Evolutionary conservation across 2,888 invertebrate genomes (phyloP), one percentile per base, ranked within the genome.

Genomic region (Dryobota labecula): DNA sequence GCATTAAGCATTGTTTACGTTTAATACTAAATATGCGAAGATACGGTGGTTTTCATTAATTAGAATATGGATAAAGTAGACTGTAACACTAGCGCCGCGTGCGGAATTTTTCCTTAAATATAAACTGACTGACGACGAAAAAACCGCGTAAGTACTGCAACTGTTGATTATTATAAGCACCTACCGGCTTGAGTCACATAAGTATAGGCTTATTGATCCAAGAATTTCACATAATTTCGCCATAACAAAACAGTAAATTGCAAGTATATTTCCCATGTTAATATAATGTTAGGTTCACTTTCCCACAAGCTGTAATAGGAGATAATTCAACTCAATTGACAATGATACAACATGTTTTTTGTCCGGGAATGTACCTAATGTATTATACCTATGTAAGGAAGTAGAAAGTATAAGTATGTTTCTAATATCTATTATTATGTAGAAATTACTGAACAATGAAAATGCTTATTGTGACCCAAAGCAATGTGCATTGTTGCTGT

Each of bases 341-440:
- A 82, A 80, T 86, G 86, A 87, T 83, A 88, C 79, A 80, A 81
- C 85, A 80, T 56, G 51, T 86, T 89, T 89, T 77, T 81, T 80
- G 78, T 65, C 71, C 57, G 60, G 53, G 64, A 69, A 80, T 86
- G 81, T 86, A 78, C 18, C 61, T n/a, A n/a, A n/a, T 36, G 30
- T 27, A 4, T 15, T 7, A 2, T n/a, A 58, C 9, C 13, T 38
- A 7, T 41, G 67, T 63, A 72, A 74, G 79, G 79, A 84, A 84
- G 64, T 87, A 86, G 90, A 90, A 90, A 90, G 88, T 88, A 49
- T 51, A 49, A 54, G 61, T 63, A 30, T 75, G 73, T 75, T 80
- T 75, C 70, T 79, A 78, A 76, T 81, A 73, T 43, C 62, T 75
- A 75, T 83, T 79, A 81, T 81, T 83, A 83, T 18, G 58, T 58